phyloP scores from a whole-genome alignment of 2,888 invertebrate genomes.

The Odiellus spinosus region DNA sequence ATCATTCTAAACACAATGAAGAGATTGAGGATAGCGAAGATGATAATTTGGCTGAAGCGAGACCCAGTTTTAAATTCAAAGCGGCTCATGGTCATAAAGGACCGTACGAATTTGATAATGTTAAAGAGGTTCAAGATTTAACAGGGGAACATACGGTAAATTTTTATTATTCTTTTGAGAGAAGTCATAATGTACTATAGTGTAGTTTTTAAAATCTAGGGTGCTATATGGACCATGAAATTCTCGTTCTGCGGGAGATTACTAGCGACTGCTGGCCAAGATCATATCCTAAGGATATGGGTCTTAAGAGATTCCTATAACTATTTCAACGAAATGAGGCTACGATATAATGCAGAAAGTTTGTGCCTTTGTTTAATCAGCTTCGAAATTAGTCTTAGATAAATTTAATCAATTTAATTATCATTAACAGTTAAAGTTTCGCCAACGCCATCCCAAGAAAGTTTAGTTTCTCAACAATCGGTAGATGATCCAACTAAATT shows the following conservation, averaged over 20 bases:
- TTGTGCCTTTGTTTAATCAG: too few relatives aligned
- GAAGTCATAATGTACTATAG: too few relatives aligned
- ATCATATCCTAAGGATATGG: constrained; percentile 85
- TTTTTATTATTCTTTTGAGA: too few relatives aligned
- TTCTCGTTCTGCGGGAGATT: constrained; percentile 89
- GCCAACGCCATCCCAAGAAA: constrained; percentile 83
- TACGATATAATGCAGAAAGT: constrained; percentile 38
- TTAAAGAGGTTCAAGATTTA: constrained; percentile 70
- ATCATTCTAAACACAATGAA: constrained; percentile 61
- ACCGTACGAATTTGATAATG: constrained; percentile 83
- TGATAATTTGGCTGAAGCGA: constrained; percentile 28
- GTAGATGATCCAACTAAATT: constrained; percentile 20
- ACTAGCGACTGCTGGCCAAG: constrained; percentile 87
- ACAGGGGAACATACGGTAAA: constrained; percentile 62
- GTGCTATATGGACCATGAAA: constrained; percentile 96
- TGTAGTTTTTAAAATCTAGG: constrained; percentile 25
- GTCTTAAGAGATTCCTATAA: constrained; percentile 73
- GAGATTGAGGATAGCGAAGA: constrained; percentile 55
- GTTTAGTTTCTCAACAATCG: constrained; percentile 61
- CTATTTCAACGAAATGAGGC: constrained; percentile 87
- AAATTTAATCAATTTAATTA: too few relatives aligned
- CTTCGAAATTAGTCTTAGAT: not conserved
- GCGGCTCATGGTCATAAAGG: constrained; percentile 93
- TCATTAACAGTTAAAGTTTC: constrained; percentile 40
- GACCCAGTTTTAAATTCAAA: constrained; percentile 36